Evolutionary conservation across 1,140 invertebrate species (phyloP), one percentile per base, ranked within the genome.

Genomic region (Drosophila ficusphila): DNA sequence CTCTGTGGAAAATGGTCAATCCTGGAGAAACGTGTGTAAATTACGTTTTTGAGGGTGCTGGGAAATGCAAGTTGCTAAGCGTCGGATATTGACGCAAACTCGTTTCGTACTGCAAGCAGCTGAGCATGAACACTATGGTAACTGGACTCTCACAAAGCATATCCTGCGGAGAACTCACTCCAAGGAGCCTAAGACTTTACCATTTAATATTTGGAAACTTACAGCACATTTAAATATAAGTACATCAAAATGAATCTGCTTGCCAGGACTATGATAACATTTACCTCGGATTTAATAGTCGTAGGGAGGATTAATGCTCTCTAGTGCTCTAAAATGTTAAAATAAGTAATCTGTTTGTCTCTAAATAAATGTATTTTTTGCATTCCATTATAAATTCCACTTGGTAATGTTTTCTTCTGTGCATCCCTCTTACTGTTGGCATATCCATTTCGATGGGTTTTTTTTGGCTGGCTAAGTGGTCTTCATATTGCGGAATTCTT

Each of bases 11-110:
- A 21, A 57, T 33, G 8, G n/a, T n/a, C 38, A 62, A 27, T 39
- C 33, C 14, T 21, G 49, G 25, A 14, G 53, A 60, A 41, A 41
- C 33, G 42, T 67, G 42, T 47, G 34, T 67, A 67, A 67, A 67
- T 67, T 51, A 65, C 34, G 51, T 65, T 67, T 65, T 64, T 49
- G 44, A 29, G 11, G 8, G 34, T 19, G 23, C 34, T 27, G 44
- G 18, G 27, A 27, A 2, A n/a, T 62, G 53, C 27, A 38, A 41
- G 58, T 62, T 34, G 29, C 53, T 38, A 39, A 44, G 27, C 29
- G 21, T 62, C 27, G n/a, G 27, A 33, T 31, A 39, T 65, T 39
- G 19, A 65, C 39, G 62, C 27, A 64, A 18, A 65, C 23, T 47
- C 11, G 41, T 11, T 25, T 9, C 8, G 6, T 39, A 38, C 42